Evolutionary conservation across 2,113 vertebrate species (phyloP).

Genomic region (Serinus canaria): DNA sequence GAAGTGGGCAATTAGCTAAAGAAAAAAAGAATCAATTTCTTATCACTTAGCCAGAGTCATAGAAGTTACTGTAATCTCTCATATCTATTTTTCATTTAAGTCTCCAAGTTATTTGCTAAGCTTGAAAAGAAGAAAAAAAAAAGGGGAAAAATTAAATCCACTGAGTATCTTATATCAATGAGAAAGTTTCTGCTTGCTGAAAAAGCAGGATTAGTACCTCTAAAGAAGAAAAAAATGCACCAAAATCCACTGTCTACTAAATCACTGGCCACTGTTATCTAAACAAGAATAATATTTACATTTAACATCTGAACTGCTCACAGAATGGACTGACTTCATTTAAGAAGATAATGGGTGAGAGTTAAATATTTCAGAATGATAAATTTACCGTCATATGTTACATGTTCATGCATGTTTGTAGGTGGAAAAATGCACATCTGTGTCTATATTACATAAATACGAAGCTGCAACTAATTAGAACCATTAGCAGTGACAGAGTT

Average conservation of each 20-base stretch:
- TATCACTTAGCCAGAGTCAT: not conserved
- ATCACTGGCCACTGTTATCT: not conserved
- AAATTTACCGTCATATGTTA: not conserved
- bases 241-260: not conserved
- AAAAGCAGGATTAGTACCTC: not conserved
- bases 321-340: not conserved
- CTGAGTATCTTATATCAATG: not conserved
- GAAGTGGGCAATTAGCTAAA: slow-evolving; percentile 27
- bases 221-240: not conserved
- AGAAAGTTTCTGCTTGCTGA: not conserved
- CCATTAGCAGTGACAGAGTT: not conserved
- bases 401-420: not conserved
- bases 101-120: slow-evolving; percentile 18
- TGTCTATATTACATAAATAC: not conserved
- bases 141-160: not conserved
- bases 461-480: not conserved
- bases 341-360: not conserved
- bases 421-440: not conserved
- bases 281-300: not conserved
- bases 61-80: not conserved
- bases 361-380: not conserved
- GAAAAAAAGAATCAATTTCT: not conserved
- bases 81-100: slow-evolving; percentile 33
- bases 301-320: not conserved
- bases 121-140: not conserved